Evolutionary conservation across 92 coral and sea anemone species (phyloP).

Genomic region (Diadumene lineata): DNA sequence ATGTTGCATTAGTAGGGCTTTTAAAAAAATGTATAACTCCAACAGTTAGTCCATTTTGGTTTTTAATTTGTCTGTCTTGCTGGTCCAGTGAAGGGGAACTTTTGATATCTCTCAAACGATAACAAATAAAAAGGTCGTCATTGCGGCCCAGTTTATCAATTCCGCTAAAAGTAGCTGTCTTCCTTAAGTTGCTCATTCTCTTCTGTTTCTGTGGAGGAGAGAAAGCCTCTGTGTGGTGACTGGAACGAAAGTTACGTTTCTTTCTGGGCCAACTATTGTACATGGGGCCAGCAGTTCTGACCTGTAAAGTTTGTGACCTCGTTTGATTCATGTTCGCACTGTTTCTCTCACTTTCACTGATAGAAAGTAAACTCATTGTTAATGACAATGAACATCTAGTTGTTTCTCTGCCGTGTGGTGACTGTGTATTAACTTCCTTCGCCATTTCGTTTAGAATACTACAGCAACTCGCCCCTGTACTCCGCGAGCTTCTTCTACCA

Average conservation of each 20-base stretch:
- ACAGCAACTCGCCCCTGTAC: slow-evolving; percentile 28
- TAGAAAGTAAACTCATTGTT: slow-evolving; percentile 31
- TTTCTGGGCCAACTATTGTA: slow-evolving; percentile 80
- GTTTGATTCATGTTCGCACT: not conserved
- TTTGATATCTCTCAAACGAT: slow-evolving; percentile 24
- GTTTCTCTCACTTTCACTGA: slow-evolving; percentile 13
- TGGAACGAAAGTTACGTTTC: slow-evolving; percentile 33
- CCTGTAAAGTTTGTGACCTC: slow-evolving; percentile 2
- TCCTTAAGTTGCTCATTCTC: slow-evolving; percentile 51
- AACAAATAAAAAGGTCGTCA: not conserved
- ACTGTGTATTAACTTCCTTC: slow-evolving; percentile 49
- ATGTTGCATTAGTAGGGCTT: slow-evolving; percentile 50
- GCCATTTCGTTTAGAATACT: slow-evolving; percentile 69
- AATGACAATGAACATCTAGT: slow-evolving; percentile 41
- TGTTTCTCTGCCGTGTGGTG: slow-evolving; percentile 30
- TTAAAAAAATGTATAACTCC: slow-evolving; percentile 91
- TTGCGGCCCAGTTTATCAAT: slow-evolving; percentile 55
- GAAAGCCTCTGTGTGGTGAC: slow-evolving; percentile 29
- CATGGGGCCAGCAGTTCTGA: slow-evolving; percentile 38
- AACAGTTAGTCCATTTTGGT: slow-evolving; percentile 74
- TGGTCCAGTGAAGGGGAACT: slow-evolving; percentile 57
- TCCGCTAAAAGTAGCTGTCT: slow-evolving; percentile 86
- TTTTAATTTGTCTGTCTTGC: slow-evolving; percentile 62
- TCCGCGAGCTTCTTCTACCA: slow-evolving; percentile 44
- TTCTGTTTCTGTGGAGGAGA: slow-evolving; percentile 87